Conservation (phyloP, 2,888 invertebrate genomes). For the Volucella bombylans region DNA sequence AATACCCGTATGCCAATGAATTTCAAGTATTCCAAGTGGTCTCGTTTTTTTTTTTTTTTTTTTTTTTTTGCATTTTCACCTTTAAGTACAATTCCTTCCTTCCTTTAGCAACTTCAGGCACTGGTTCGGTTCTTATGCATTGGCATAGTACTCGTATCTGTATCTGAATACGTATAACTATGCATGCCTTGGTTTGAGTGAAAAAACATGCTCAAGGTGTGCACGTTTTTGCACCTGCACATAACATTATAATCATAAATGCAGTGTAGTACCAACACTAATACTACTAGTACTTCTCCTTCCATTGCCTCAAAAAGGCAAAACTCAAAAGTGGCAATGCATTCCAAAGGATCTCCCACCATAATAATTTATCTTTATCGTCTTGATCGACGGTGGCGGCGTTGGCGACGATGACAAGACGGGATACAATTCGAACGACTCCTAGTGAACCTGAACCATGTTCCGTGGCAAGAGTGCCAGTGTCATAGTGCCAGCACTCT, state of each 20-base stretch:
- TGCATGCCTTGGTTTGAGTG: constrained; percentile 6
- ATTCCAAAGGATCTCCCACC: constrained; percentile 63
- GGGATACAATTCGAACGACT: constrained; percentile 10
- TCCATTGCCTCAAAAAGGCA: constrained; percentile 1
- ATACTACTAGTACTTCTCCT: constrained; percentile 27
- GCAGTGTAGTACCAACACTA: constrained; percentile 58
- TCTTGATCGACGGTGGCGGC: constrained; percentile 61
- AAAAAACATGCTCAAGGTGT: constrained; percentile 71
- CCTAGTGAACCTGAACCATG: constrained; percentile 4
- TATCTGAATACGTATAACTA: neutral
- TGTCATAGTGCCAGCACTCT: constrained; percentile 1
- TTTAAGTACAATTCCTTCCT: constrained; percentile 10
- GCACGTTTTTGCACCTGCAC: constrained; percentile 73
- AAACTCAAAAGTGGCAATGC: constrained; percentile 11
- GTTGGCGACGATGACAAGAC: constrained; percentile 26
- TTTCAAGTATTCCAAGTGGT: neutral
- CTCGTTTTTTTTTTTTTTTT: neutral
- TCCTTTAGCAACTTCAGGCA: constrained; percentile 3
- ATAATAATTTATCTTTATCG: constrained; percentile 74
- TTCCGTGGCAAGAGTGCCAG: neutral
- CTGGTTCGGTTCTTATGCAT: constrained; percentile 2
- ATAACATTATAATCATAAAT: constrained; percentile 73
- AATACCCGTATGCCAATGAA: constrained; percentile 9
- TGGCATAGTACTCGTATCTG: neutral
- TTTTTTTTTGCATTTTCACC: constrained; percentile 32